These are phyloP conservation scores for Rhagophthalmus giganteus DNA, from an alignment of 2,888 invertebrate species.

Conservation along the genomic window DNA sequence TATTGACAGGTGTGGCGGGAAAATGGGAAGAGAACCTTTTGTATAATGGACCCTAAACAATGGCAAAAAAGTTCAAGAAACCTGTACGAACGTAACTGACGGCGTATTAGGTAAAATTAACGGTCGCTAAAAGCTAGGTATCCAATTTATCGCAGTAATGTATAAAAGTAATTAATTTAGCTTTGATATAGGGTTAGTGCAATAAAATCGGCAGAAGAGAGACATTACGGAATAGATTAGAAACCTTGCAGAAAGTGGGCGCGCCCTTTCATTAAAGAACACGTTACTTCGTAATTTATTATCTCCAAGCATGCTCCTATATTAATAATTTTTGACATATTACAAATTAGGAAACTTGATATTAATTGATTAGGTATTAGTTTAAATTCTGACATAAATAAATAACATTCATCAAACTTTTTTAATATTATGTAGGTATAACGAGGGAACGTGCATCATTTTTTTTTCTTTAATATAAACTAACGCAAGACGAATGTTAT, in stretches of 20 bases:
- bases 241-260: conserved; percentile 39
- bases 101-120: neutral
- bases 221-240: conserved; percentile 46
- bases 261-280: conserved; percentile 43
- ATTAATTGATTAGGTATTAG: conserved; percentile 33
- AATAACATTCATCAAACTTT: conserved; percentile 1
- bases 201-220: conserved; percentile 31
- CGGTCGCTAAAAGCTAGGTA: neutral
- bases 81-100: neutral
- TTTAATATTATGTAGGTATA: no score
- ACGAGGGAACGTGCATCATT: no score
- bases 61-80: conserved; percentile 1
- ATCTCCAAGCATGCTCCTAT: conserved; percentile 33
- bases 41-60: conserved; percentile 11
- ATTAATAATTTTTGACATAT: conserved; percentile 38
- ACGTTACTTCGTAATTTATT: conserved; percentile 44
- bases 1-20: conserved; percentile 25
- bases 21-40: conserved; percentile 13
- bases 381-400: conserved; percentile 8
- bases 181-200: conserved; percentile 8
- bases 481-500: neutral
- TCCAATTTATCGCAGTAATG: neutral
- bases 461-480: no score
- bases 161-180: neutral
- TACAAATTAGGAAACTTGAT: conserved; percentile 42